Conservation (phyloP, 2,797 vertebrate genomes). For the Salarias fasciatus region DNA sequence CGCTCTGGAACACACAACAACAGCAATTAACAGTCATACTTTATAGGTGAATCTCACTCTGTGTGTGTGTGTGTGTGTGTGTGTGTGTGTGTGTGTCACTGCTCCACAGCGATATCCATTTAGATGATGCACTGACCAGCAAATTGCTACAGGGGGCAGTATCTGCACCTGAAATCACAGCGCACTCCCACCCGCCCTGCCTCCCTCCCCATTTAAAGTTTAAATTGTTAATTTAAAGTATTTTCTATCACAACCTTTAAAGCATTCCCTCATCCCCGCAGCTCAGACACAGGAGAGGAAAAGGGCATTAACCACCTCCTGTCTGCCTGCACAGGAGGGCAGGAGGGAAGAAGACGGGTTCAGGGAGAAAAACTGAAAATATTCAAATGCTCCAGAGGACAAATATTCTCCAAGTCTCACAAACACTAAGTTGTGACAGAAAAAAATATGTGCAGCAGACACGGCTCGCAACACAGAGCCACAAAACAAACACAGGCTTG, state of each 20-base stretch:
- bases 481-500: too few relatives aligned
- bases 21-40: constrained; percentile 8
- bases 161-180: constrained; percentile 52
- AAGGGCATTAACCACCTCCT: background rate
- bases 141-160: constrained; percentile 65
- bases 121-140: constrained; percentile 29
- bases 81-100: background rate
- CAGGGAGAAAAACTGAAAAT: constrained; percentile 7
- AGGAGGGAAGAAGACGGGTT: constrained; percentile 4
- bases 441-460: constrained; percentile 6
- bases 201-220: constrained; percentile 17
- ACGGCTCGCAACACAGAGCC: background rate
- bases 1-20: constrained; percentile 78
- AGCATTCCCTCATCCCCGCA: constrained; percentile 9
- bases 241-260: constrained; percentile 26
- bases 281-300: background rate
- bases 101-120: background rate
- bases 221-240: constrained; percentile 41
- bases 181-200: background rate
- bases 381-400: background rate
- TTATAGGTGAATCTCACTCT: background rate
- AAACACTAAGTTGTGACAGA: constrained; percentile 8
- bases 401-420: too few relatives aligned
- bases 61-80: background rate
- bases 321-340: constrained; percentile 11